Conservation (phyloP, 2,888 invertebrate species). For the Tortricodes alternella region DNA sequence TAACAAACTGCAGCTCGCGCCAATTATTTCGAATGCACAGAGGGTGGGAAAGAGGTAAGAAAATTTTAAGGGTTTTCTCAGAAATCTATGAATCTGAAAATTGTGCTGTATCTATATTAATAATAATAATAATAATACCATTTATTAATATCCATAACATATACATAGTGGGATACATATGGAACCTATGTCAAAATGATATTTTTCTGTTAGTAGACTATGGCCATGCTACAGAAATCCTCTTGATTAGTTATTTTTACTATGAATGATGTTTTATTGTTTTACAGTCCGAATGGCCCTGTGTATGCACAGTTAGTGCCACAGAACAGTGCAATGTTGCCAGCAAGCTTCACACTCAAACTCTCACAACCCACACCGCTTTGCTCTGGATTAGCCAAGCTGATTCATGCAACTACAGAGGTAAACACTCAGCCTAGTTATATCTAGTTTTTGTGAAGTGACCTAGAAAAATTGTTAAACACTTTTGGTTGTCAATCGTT, state of each 20-base stretch:
- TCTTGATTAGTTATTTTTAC: neutral
- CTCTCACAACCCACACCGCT: slow-evolving; percentile 94
- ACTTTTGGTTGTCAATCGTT: too few relatives aligned
- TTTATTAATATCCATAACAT: too few relatives aligned
- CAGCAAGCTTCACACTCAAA: slow-evolving; percentile 92
- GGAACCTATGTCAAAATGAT: too few relatives aligned
- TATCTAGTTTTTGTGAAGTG: neutral
- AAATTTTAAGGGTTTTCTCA: neutral
- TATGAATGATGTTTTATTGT: neutral
- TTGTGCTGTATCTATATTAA: too few relatives aligned
- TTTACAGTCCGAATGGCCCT: slow-evolving; percentile 69
- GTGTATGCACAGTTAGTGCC: slow-evolving; percentile 90
- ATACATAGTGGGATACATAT: too few relatives aligned
- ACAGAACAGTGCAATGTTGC: slow-evolving; percentile 93
- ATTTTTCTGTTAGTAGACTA: too few relatives aligned
- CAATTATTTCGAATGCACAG: slow-evolving; percentile 87
- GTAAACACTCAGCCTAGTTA: too few relatives aligned
- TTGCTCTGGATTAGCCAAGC: slow-evolving; percentile 87
- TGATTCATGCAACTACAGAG: slow-evolving; percentile 75
- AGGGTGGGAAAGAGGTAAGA: slow-evolving; percentile 89
- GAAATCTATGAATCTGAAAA: too few relatives aligned
- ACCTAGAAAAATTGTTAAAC: neutral
- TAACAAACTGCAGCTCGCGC: slow-evolving; percentile 90
- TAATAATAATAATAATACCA: too few relatives aligned
- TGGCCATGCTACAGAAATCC: too few relatives aligned